A percentile compares a stretch with the other conserved stretches of the same genome.
phyloP scores from a whole-genome alignment of 2,113 vertebrate species.

The Odontesthes bonariensis region DNA sequence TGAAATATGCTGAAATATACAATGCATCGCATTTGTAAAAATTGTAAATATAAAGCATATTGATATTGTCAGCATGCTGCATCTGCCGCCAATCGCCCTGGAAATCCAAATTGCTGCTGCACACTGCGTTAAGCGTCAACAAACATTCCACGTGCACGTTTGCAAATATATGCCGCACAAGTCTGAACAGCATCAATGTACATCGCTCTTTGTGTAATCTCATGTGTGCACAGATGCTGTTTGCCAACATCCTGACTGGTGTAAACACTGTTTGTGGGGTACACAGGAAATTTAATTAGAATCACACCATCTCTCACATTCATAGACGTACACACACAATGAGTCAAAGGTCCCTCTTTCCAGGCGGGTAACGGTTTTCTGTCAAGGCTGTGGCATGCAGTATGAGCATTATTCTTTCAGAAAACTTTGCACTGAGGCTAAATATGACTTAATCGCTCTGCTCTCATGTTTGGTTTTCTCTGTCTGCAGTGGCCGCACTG shows the following conservation, averaged over 20 bases:
- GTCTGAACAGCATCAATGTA: background rate
- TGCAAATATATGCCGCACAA: conserved; percentile 8
- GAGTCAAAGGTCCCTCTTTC: background rate
- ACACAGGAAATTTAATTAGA: background rate
- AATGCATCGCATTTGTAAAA: background rate
- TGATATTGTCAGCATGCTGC: background rate
- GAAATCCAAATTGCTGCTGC: background rate
- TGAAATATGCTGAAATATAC: background rate
- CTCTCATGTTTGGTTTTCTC: conserved; percentile 23
- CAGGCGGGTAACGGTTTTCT: conserved; percentile 32
- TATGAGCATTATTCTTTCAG: conserved; percentile 15
- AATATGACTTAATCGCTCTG: background rate
- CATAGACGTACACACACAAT: background rate
- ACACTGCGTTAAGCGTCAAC: conserved; percentile 8
- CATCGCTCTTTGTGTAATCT: conserved; percentile 8
- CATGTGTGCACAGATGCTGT: conserved; percentile 8
- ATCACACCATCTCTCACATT: background rate
- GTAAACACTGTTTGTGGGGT: conserved; percentile 5
- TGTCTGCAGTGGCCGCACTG: conserved; percentile 89
- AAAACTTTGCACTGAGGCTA: background rate
- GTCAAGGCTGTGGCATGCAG: conserved; percentile 23
- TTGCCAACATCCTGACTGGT: background rate
- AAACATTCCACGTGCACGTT: conserved; percentile 4
- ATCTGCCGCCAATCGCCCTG: background rate
- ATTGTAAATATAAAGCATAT: background rate